Conservation (phyloP, 2,888 invertebrate genomes). For the Luperina nickerlii region DNA sequence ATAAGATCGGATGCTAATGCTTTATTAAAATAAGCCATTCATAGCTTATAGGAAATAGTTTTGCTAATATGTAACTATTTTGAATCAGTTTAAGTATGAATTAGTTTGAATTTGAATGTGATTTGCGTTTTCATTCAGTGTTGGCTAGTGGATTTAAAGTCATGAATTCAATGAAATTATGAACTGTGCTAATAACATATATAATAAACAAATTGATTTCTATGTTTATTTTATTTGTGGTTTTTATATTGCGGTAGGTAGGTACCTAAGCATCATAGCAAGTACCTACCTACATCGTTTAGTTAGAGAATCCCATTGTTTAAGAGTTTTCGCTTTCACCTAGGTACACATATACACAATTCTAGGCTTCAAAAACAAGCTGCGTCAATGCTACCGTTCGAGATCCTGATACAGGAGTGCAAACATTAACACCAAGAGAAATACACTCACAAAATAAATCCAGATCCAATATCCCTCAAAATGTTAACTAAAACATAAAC, state of each 20-base stretch:
- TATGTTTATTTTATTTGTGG: not conserved
- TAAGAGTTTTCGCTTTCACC: not conserved
- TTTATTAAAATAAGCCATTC: conserved; percentile 69
- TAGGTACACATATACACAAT: not conserved
- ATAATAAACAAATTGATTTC: not conserved
- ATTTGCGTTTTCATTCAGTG: not conserved
- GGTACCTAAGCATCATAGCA: not conserved
- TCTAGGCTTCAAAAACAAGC: not conserved
- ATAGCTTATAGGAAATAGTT: conserved; percentile 36
- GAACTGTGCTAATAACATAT: not conserved
- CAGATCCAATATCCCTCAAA: not conserved
- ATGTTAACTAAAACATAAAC: conserved; percentile 12
- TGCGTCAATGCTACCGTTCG: not conserved
- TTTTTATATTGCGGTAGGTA: not conserved
- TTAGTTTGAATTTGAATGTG: not conserved
- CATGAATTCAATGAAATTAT: not conserved
- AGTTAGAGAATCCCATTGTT: not conserved
- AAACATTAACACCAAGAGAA: not conserved
- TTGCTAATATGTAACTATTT: conserved; percentile 38
- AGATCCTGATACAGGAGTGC: not conserved
- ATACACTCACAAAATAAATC: not conserved
- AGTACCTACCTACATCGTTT: not conserved
- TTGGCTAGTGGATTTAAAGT: not conserved
- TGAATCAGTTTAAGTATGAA: not conserved
- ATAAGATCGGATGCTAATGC: conserved; percentile 81